A percentile compares a stretch with the other conserved stretches of the same genome.
phyloP scores from a whole-genome alignment of 2,888 invertebrate species.

The Autographa pulchrina region DNA sequence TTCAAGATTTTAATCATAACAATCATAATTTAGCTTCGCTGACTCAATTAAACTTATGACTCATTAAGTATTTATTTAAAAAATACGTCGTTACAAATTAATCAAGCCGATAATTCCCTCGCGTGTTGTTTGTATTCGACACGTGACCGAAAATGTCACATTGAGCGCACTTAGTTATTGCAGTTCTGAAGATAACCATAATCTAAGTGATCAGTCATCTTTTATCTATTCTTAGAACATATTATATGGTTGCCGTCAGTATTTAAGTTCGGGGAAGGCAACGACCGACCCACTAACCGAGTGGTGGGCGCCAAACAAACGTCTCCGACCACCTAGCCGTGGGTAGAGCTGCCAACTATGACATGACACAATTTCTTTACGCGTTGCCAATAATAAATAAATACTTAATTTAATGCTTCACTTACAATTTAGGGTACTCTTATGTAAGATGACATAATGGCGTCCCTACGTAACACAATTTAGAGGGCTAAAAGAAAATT shows the following conservation, averaged over 20 bases:
- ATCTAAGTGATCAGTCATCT: slow-evolving; percentile 23
- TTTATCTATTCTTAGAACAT: slow-evolving; percentile 27
- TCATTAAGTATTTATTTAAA: neutral
- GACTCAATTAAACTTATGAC: neutral
- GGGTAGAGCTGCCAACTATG: slow-evolving; percentile 63
- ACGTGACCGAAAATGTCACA: slow-evolving; percentile 25
- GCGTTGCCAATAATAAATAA: slow-evolving; percentile 29
- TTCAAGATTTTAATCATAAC: neutral
- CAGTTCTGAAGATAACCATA: slow-evolving; percentile 18
- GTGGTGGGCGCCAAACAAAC: slow-evolving; percentile 69
- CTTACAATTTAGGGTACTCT: neutral
- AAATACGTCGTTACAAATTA: neutral
- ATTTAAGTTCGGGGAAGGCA: slow-evolving; percentile 63
- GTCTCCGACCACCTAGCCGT: slow-evolving; percentile 39
- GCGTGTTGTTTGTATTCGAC: slow-evolving; percentile 7
- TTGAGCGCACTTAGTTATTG: slow-evolving; percentile 11
- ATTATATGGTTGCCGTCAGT: slow-evolving; percentile 25
- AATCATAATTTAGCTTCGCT: neutral
- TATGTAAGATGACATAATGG: neutral
- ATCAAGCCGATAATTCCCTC: neutral
- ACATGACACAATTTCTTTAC: slow-evolving; percentile 41
- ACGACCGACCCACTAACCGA: slow-evolving; percentile 83
- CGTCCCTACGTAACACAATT: neutral
- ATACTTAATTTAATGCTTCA: slow-evolving; percentile 5
- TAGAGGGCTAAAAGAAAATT: neutral